Evolutionary conservation across 2,113 vertebrate genomes (phyloP), one percentile per base, ranked within the genome.

Genomic region (Thamnaconus septentrionalis): DNA sequence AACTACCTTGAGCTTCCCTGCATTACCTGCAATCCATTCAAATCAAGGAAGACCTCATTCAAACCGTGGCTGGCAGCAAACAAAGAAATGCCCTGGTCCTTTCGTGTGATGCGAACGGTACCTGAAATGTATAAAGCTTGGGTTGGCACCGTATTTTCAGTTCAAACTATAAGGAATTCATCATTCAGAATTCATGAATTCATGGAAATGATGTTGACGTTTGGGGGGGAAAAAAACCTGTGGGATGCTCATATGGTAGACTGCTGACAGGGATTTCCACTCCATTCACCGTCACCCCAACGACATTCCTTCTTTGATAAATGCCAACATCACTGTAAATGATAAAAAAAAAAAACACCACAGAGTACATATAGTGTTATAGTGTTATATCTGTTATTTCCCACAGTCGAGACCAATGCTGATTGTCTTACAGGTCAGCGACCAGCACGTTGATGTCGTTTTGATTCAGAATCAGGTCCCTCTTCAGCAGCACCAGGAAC

Each of bases 401-500:
- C 39, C 31, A 44, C 4, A 45, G 41, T 56, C 40, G 40, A 52
- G 0, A 45, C 12, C 31, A 61, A 44, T 42, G 45, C 43, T 7
- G 4, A 40, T 52, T 10, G 11, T 85, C 91, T 92, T 88, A 95
- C 94, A 93, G 85, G 70, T 87, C 80, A 69, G 76, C 84, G 0
- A 95, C 66, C 73, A 86, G 91, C 61, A 95, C 58, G 41, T 69
- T 90, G 72, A 94, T 55, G 59, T 78, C 68, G 56, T 62, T 91
- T 31, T 88, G 42, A 7, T 90, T 66, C 59, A 75, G 4, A 58
- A 78, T n/a, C 48, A 71, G 53, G 54, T 80, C 88, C 69, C 78
- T 92, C 87, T 89, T 95, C 61, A 91, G 58, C 67, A 89, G 83
- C 73, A 95, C 88, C 48, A 94, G 63, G 74, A 94, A 95, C 75